Evolutionary conservation across 2,797 vertebrate species (phyloP), one percentile per base, ranked within the genome.

Genomic region (Amazona finschi): DNA sequence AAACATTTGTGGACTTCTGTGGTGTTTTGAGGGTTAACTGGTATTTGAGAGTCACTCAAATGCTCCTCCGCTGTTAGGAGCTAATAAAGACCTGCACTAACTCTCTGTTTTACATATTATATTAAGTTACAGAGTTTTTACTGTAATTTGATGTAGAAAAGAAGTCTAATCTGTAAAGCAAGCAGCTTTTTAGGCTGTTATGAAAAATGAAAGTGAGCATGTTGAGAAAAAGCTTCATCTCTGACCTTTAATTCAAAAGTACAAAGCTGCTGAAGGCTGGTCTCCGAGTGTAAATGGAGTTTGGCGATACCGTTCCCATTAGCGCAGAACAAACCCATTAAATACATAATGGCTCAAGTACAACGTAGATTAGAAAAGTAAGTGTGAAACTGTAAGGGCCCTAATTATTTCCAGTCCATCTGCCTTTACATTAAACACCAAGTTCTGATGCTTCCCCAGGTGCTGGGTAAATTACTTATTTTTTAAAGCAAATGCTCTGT

Each of bases 371-470:
- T 67, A 86, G 67, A 90, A 87, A 90, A 90, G 49, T 30, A 67
- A 82, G 43, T 15, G 58, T 58, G 39, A 36, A 83, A 61, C 69
- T 78, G 21, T 21, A 22, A 93, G 58, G 38, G 19, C 72, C 53
- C 69, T 91, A 55, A 91, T 92, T 93, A 65, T 89, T 90, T 81
- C 75, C 91, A 73, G 81, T 72, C 80, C 52, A 49, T 55, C 64
- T 41, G 57, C 74, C 75, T 92, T 65, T 86, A 44, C 33, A 64
- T 72, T 39, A 69, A 94, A 58, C 79, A 70, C 41, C 33, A 39
- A 65, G 36, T 72, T 70, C 9, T 43, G 85, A n/a, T 55, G 85
- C 61, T 90, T 93, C 65, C 75, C 73, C 0, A 27, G 81, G 30
- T 64, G 46, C 86, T 49, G 85, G 50, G 58, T 36, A 57, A 89